These are phyloP conservation scores for Parnassius mnemosyne DNA, from an alignment of 2,888 invertebrate species.

Conservation along the genomic window DNA sequence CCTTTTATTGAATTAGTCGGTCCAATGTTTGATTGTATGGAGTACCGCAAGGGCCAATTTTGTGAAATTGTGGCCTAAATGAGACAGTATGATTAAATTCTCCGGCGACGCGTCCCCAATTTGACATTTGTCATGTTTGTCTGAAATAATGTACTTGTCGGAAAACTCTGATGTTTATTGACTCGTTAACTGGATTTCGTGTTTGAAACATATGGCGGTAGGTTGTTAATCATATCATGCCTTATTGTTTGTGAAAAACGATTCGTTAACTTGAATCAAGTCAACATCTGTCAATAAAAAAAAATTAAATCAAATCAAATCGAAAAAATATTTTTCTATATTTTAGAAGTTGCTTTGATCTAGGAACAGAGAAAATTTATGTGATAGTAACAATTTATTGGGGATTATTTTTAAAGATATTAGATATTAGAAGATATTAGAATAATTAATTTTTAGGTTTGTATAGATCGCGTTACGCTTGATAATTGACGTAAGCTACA, in stretches of 20 bases:
- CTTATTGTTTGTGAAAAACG: constrained; percentile 11
- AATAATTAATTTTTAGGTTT: too few species aligned
- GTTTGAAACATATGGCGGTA: constrained; percentile 17
- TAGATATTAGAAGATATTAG: too few species aligned
- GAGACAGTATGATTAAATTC: constrained; percentile 39
- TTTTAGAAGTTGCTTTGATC: too few species aligned
- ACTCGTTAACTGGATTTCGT: constrained; percentile 23
- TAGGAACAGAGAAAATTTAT: too few species aligned
- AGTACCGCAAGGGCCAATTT: background rate
- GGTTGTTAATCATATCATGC: constrained; percentile 15
- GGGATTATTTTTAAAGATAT: too few species aligned
- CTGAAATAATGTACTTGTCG: constrained; percentile 22
- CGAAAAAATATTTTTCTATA: too few species aligned
- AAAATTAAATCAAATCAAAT: too few species aligned
- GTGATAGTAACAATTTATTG: too few species aligned
- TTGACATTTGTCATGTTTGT: constrained; percentile 32
- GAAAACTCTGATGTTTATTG: constrained; percentile 28
- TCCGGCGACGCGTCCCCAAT: constrained; percentile 21
- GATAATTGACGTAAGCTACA: too few species aligned
- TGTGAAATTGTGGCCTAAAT: background rate
- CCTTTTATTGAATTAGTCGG: too few species aligned
- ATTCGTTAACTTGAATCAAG: constrained; percentile 4
- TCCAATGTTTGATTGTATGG: background rate
- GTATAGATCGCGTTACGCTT: too few species aligned
- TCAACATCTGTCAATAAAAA: background rate